These are phyloP conservation scores for Vanessa atalanta DNA, from an alignment of 1,140 invertebrate genomes.

Conservation along the genomic window DNA sequence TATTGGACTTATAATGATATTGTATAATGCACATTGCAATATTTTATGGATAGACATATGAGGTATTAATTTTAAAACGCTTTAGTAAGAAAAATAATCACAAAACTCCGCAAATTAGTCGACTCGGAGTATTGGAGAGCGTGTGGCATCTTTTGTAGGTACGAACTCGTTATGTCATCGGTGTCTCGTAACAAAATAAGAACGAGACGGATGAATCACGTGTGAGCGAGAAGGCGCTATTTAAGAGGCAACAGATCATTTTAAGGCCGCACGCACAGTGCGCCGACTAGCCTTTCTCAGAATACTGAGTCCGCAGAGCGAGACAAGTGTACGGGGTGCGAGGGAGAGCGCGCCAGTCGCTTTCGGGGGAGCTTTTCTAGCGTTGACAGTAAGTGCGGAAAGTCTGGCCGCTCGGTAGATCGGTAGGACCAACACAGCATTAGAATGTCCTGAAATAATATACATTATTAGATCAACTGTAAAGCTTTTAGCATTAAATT, in stretches of 20 bases:
- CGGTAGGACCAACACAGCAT: slow-evolving; percentile 98
- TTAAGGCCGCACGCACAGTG: slow-evolving; percentile 41
- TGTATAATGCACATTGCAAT: too few species aligned
- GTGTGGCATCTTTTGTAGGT: too few species aligned
- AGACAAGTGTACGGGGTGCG: slow-evolving; percentile 96
- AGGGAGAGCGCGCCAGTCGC: slow-evolving; percentile 96
- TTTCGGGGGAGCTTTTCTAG: slow-evolving; percentile 96
- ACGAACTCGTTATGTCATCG: background rate
- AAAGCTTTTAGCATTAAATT: too few species aligned
- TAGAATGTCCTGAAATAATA: slow-evolving; percentile 90
- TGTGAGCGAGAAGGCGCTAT: background rate
- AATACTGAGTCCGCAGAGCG: slow-evolving; percentile 96
- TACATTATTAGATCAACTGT: background rate
- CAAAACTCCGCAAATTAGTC: too few species aligned
- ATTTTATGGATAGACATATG: too few species aligned
- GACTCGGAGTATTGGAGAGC: too few species aligned
- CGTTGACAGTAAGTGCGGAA: slow-evolving; percentile 90
- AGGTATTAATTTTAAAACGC: too few species aligned
- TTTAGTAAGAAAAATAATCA: too few species aligned
- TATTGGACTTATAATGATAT: too few species aligned
- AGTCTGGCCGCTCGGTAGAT: slow-evolving; percentile 92
- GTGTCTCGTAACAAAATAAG: background rate
- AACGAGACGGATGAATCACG: background rate
- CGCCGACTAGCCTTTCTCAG: slow-evolving; percentile 76
- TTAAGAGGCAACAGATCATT: slow-evolving; percentile 1